phyloP scores from a whole-genome alignment of 2,797 vertebrate species.

The Mus caroli region DNA sequence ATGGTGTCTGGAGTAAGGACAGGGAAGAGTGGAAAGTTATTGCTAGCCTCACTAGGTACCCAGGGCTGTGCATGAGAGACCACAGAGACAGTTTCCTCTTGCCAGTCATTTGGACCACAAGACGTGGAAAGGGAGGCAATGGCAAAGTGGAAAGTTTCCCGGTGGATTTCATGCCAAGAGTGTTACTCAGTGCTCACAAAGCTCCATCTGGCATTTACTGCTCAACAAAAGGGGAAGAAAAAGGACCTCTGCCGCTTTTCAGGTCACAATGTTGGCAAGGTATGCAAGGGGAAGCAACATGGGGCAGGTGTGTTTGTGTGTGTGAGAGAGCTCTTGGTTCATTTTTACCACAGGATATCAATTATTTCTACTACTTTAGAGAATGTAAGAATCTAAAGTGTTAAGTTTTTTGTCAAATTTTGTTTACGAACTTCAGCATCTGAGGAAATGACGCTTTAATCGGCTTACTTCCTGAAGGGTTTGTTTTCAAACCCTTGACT shows the following conservation, averaged over 20 bases:
- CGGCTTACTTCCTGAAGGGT: slow-evolving; percentile 72
- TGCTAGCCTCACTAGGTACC: not conserved
- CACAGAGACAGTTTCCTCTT: not conserved
- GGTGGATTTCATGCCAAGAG: slow-evolving; percentile 73
- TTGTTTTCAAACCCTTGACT: slow-evolving; percentile 71
- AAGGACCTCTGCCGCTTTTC: slow-evolving; percentile 42
- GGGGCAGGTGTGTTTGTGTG: too few relatives aligned
- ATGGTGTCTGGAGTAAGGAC: not conserved
- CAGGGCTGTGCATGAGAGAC: not conserved
- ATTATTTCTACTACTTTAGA: slow-evolving; percentile 5
- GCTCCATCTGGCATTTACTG: slow-evolving; percentile 77
- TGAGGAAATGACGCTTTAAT: slow-evolving; percentile 78
- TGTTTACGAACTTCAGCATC: slow-evolving; percentile 66
- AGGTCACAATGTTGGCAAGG: not conserved
- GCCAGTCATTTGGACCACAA: not conserved
- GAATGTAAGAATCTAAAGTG: not conserved
- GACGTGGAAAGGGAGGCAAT: not conserved
- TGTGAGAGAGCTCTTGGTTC: not conserved
- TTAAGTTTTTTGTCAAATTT: slow-evolving; percentile 52
- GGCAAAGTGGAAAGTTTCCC: slow-evolving; percentile 79
- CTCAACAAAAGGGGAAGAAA: slow-evolving; percentile 63
- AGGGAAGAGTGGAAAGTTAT: not conserved
- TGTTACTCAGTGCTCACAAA: slow-evolving; percentile 67
- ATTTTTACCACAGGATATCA: slow-evolving; percentile 34
- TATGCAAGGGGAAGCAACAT: not conserved